phyloP scores from a whole-genome alignment of 2,113 vertebrate genomes.

The Peromyscus californicus region DNA sequence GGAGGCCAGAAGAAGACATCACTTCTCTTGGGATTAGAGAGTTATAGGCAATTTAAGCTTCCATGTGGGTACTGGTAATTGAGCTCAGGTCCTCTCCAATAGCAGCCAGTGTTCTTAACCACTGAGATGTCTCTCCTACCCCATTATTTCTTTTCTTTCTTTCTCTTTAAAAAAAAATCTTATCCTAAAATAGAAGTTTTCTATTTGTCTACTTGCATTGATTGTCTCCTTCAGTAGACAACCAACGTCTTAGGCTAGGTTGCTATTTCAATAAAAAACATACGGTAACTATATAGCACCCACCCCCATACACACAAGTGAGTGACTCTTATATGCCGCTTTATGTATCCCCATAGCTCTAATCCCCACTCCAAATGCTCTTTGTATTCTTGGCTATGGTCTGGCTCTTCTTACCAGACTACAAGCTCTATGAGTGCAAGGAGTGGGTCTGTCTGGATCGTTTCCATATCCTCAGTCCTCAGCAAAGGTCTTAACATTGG shows the following conservation, averaged over 20 bases:
- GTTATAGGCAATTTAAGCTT: background rate
- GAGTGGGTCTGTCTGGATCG: background rate
- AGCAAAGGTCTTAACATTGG: background rate
- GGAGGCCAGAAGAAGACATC: background rate
- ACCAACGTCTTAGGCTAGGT: background rate
- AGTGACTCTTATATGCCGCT: background rate
- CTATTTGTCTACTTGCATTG: slow-evolving; percentile 41
- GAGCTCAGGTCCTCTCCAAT: background rate
- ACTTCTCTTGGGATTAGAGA: background rate
- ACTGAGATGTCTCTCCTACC: background rate
- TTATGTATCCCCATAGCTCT: background rate
- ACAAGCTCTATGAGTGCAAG: background rate
- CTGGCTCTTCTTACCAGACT: slow-evolving; percentile 7
- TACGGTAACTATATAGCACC: background rate
- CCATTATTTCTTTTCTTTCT: background rate
- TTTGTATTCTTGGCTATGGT: slow-evolving; percentile 4
- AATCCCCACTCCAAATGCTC: background rate
- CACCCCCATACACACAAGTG: background rate
- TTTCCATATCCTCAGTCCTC: background rate
- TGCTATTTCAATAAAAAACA: slow-evolving; percentile 1
- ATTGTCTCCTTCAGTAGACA: slow-evolving; percentile 18
- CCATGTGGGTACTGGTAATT: background rate
- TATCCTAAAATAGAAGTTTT: background rate
- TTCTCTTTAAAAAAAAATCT: background rate
- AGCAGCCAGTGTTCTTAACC: background rate